A percentile compares a stretch with the other conserved stretches of the same genome.
These are phyloP conservation scores for Anolis sagrei DNA, from an alignment of 2,113 vertebrate species.

Conservation along the genomic window DNA sequence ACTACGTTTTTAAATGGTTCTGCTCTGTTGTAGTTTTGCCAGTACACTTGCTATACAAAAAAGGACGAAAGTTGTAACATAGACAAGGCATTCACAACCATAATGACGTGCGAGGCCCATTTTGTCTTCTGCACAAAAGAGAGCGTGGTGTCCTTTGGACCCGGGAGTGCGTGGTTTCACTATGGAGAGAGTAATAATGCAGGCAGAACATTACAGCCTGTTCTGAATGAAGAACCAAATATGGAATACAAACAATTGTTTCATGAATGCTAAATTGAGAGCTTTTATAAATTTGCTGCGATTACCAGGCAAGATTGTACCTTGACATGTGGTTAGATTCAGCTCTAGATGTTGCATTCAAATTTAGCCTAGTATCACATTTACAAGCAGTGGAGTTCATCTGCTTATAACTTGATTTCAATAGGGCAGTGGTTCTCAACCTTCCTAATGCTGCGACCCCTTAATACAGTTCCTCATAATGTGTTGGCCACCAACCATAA, in stretches of 20 bases:
- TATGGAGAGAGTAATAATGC: conserved; percentile 33
- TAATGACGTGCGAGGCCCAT: conserved; percentile 1
- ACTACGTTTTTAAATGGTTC: not conserved
- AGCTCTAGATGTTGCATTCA: not conserved
- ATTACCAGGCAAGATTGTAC: conserved; percentile 21
- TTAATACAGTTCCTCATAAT: no score
- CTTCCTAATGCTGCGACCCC: no score
- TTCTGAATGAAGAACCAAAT: conserved; percentile 4
- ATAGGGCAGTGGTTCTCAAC: no score
- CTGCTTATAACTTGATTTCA: not conserved
- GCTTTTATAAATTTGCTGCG: not conserved
- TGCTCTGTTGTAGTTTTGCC: not conserved
- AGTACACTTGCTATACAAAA: not conserved
- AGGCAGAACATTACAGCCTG: conserved; percentile 12
- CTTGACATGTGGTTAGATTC: not conserved
- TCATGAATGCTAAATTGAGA: not conserved
- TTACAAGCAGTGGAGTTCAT: not conserved
- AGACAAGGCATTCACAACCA: fast-evolving
- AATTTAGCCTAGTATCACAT: not conserved
- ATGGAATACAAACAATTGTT: conserved; percentile 21
- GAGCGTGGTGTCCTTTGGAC: conserved; percentile 7
- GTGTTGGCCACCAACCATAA: no score
- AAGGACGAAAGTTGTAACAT: conserved; percentile 15
- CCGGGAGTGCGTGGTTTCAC: not conserved
- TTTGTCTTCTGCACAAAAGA: conserved; percentile 2